phyloP scores from a whole-genome alignment of 2,113 vertebrate genomes.

The Pyrgilauda ruficollis region DNA sequence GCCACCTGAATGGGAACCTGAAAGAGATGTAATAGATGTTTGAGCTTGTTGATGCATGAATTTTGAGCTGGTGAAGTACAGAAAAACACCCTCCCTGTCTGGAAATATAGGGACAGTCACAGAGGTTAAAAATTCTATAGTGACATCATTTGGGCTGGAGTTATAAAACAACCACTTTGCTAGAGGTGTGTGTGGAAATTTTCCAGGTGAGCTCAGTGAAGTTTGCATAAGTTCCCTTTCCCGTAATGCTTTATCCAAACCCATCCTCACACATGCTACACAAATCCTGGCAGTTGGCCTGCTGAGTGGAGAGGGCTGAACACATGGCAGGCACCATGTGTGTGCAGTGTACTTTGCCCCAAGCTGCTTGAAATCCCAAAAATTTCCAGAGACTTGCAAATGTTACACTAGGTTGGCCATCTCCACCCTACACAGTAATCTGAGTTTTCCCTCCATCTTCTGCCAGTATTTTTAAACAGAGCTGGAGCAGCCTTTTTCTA shows the following conservation, averaged over 20 bases:
- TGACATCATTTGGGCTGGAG: rapidly evolving
- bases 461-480: conserved; percentile 40
- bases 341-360: not conserved
- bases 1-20: not conserved
- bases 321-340: conserved; percentile 3
- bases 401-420: not conserved
- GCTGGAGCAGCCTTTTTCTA: not conserved
- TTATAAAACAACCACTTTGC: not conserved
- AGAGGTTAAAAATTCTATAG: not conserved
- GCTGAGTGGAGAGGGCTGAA: not conserved
- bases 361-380: conserved; percentile 22
- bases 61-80: not conserved
- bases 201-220: not conserved
- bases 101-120: not conserved
- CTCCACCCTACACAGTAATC: not conserved
- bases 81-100: not conserved
- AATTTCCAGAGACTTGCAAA: not conserved
- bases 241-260: not conserved
- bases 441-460: not conserved
- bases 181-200: not conserved
- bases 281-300: not conserved
- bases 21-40: not conserved
- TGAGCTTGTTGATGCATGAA: not conserved
- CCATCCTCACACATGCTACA: not conserved
- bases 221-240: not conserved